Conservation (phyloP, 2,113 vertebrate species). For the Suncus etruscus region DNA sequence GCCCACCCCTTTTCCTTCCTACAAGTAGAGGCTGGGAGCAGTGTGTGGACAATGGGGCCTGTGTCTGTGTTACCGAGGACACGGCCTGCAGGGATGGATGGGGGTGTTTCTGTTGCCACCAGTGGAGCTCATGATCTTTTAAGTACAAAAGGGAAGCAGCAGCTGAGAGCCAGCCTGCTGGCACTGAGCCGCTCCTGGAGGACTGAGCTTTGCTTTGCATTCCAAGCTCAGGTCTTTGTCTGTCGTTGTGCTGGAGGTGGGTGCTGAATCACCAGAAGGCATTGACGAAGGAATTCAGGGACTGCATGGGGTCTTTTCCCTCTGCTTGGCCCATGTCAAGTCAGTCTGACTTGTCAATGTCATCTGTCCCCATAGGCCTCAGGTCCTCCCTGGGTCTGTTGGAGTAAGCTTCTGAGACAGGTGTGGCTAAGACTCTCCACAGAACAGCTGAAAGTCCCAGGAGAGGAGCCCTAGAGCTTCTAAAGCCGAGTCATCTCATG, state of each 20-base stretch:
- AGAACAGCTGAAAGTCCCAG: background rate
- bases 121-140: slow-evolving; percentile 73
- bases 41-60: slow-evolving; percentile 72
- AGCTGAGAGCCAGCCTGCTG: slow-evolving; percentile 34
- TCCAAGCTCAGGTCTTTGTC: background rate
- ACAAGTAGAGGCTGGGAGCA: slow-evolving; percentile 47
- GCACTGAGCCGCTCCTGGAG: background rate
- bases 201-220: background rate
- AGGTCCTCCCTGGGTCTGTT: background rate
- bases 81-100: slow-evolving; percentile 25
- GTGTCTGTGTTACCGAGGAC: slow-evolving; percentile 72
- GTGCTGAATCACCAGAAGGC: background rate
- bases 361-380: background rate
- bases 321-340: background rate
- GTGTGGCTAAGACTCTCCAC: background rate
- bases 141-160: slow-evolving; percentile 62
- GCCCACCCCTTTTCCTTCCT: background rate
- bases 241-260: background rate
- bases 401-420: background rate
- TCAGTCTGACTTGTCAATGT: background rate
- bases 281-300: background rate
- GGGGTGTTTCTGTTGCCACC: slow-evolving; percentile 68
- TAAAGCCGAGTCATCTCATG: background rate
- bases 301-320: accelerated
- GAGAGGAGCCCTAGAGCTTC: background rate